Evolutionary conservation across 1,140 invertebrate species (phyloP), one percentile per base, ranked within the genome.

Genomic region (Atta cephalotes): DNA sequence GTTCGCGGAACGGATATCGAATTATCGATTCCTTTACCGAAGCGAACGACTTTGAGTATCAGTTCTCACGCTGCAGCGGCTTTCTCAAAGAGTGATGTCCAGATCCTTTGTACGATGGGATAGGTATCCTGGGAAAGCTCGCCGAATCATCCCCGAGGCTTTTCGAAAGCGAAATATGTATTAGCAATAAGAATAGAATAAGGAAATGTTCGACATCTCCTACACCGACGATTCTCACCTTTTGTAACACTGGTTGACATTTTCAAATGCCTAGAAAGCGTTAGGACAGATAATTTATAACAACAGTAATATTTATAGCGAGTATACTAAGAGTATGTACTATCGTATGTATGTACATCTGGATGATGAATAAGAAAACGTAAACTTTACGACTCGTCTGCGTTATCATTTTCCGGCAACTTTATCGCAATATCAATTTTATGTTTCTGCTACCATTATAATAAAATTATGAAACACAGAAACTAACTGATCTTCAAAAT

Each of bases 211-310:
- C 79, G 14, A 14, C 66, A 70, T 12, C 6, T 60, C 31, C 14
- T 12, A 31, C 60, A 39, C 18, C 56, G 72, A 18, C 6, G 2
- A 39, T 12, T 63, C 56, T 85, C 31, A 66, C 60, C 28, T 85
- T 70, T 79, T 39, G 14, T n/a, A 45, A 31, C 21, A 21, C 12
- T 31, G 60, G 66, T 79, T 78, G 49, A 78, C 72, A 85, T 85
- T 85, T 79, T 85, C 60, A 79, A 85, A 78, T 56, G 60, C 76
- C n/a, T 78, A 65, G 28, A 85, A 78, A 85, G 60, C 3, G 49
- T 31, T 53, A 18, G n/a, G 18, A 31, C 28, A 14, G 65, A 21
- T 25, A 31, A 82, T 82, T 72, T 82, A 45, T 45, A 49, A 60
- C n/a, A 56, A 1, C 21, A 16, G 25, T 74, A 60, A 72, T 72